Conservation (phyloP, 2,113 vertebrate species). For the Microtus richardsoni region DNA sequence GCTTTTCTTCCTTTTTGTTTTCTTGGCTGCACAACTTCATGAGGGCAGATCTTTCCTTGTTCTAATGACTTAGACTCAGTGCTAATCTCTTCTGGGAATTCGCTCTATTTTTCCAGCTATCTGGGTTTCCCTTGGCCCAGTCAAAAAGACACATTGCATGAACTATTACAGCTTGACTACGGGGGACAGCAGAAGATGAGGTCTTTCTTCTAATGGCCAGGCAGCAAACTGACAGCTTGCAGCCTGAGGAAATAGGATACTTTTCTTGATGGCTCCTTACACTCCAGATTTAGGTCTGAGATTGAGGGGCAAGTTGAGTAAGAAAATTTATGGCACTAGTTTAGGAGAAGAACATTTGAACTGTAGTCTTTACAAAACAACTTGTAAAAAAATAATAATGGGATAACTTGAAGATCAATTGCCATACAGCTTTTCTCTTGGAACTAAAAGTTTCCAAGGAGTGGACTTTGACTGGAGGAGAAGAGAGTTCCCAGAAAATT, state of each 20-base stretch:
- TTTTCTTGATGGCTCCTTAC: background rate
- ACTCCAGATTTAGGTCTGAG: background rate
- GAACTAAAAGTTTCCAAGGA: constrained; percentile 44
- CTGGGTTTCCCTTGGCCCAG: background rate
- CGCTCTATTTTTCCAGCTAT: background rate
- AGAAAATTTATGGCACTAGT: background rate
- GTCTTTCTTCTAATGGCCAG: background rate
- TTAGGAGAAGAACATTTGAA: background rate
- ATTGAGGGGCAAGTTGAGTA: background rate
- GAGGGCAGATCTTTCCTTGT: background rate
- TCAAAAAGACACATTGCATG: background rate
- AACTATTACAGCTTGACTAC: background rate
- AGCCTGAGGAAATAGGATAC: background rate
- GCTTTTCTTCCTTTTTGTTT: background rate
- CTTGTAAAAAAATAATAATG: background rate
- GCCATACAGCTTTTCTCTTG: background rate
- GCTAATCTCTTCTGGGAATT: background rate
- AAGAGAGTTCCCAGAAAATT: background rate
- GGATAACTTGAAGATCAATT: background rate
- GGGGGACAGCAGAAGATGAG: background rate
- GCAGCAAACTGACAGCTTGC: background rate
- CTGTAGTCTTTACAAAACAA: background rate
- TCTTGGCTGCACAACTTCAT: background rate
- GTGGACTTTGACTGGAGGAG: background rate
- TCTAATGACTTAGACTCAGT: background rate